These are phyloP conservation scores for Amphipyra tragopoginis DNA, from an alignment of 2,888 invertebrate species.

Conservation along the genomic window DNA sequence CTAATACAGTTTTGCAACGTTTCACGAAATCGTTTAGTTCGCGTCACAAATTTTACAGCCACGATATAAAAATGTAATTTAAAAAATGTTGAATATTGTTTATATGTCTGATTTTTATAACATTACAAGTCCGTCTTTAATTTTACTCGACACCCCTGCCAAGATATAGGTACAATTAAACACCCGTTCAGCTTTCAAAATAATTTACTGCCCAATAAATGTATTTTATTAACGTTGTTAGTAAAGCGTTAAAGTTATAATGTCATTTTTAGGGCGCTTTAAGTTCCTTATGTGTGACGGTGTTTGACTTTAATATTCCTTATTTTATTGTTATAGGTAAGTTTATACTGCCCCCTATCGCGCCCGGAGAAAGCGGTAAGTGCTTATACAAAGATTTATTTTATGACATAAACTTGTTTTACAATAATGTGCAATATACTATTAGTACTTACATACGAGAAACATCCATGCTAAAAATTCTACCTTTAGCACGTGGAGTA, in stretches of 20 bases:
- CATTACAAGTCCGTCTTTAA: conserved; percentile 7
- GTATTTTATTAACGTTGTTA: conserved; percentile 63
- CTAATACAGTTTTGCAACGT: too few relatives aligned
- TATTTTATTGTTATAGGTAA: conserved; percentile 75
- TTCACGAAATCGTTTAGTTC: too few relatives aligned
- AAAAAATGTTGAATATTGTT: background rate
- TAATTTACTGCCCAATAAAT: conserved; percentile 72
- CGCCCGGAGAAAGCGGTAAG: conserved; percentile 56
- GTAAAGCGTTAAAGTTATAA: conserved; percentile 61
- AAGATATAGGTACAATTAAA: conserved; percentile 38
- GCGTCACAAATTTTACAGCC: background rate
- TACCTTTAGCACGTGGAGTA: conserved; percentile 2
- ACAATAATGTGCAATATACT: conserved; percentile 7
- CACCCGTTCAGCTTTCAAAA: conserved; percentile 62
- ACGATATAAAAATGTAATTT: background rate
- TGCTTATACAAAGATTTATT: conserved; percentile 41
- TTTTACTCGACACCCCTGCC: conserved; percentile 30
- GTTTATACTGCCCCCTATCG: conserved; percentile 45
- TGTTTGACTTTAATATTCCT: conserved; percentile 62
- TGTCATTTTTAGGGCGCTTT: conserved; percentile 61
- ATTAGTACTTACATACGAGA: background rate
- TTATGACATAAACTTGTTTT: conserved; percentile 18
- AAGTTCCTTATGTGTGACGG: conserved; percentile 62
- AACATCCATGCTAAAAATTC: background rate
- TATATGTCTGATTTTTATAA: conserved; percentile 9